A percentile compares a stretch with the other conserved stretches of the same genome.
Evolutionary conservation across 92 coral and sea anemone genomes (phyloP).

Genomic region (Meandrina meandrites): DNA sequence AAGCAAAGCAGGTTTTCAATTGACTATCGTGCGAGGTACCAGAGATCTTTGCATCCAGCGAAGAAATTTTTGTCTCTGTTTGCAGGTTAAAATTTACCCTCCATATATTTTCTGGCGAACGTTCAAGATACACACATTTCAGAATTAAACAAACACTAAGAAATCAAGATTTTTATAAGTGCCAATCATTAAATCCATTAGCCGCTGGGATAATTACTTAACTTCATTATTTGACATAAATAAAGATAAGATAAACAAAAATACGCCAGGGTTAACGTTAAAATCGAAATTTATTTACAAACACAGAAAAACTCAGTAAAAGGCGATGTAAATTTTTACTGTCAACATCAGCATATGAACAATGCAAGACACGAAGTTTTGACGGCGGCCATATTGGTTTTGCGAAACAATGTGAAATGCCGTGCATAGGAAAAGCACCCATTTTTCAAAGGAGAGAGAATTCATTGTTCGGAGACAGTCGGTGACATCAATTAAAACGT

Average conservation of each 20-base stretch:
- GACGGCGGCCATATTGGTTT: not conserved
- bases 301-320: too few relatives aligned
- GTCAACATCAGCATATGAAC: not conserved
- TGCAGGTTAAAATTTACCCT: not conserved
- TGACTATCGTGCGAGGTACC: slow-evolving; percentile 18
- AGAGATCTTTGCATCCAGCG: not conserved
- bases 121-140: not conserved
- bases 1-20: slow-evolving; percentile 24
- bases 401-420: too few relatives aligned
- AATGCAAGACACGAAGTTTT: not conserved
- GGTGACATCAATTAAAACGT: not conserved
- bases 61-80: not conserved
- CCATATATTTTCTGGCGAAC: not conserved
- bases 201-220: too few relatives aligned
- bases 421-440: not conserved
- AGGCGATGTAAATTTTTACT: too few relatives aligned
- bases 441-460: not conserved
- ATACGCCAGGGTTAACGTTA: too few relatives aligned
- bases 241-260: too few relatives aligned
- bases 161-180: not conserved
- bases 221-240: too few relatives aligned
- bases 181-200: not conserved
- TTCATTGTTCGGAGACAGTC: not conserved
- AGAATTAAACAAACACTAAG: not conserved
- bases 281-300: too few relatives aligned